Conservation (phyloP, 2,888 invertebrate genomes). For the Nymphalis urticae region DNA sequence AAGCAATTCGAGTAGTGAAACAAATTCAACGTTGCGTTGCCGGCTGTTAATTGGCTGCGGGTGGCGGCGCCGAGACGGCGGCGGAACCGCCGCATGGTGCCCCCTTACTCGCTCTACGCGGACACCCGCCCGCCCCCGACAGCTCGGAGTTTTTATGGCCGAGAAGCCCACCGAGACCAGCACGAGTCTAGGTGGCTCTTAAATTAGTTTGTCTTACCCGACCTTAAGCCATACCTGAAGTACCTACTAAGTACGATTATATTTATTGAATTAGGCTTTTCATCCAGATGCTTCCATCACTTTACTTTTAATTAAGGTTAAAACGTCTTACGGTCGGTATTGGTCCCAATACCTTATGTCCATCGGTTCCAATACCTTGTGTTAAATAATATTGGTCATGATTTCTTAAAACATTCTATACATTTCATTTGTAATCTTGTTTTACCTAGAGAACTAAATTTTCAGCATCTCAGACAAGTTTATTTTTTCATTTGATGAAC, state of each 20-base stretch:
- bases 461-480: conserved; percentile 54
- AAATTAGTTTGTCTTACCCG: conserved; percentile 68
- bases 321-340: neutral
- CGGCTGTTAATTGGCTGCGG: conserved; percentile 81
- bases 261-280: neutral
- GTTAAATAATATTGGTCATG: neutral
- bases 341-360: neutral
- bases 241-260: conserved; percentile 54
- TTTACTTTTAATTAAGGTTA: neutral
- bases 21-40: conserved; percentile 77
- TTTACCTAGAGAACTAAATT: neutral
- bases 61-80: conserved; percentile 81
- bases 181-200: conserved; percentile 68
- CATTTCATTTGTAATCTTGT: no score
- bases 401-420: neutral
- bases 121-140: conserved; percentile 65
- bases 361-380: neutral
- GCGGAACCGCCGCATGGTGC: conserved; percentile 79
- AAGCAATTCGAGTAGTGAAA: conserved; percentile 76
- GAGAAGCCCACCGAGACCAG: conserved; percentile 69
- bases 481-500: conserved; percentile 79
- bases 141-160: conserved; percentile 74
- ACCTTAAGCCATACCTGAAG: conserved; percentile 45
- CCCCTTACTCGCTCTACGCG: conserved; percentile 64
- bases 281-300: neutral